Evolutionary conservation across 2,113 vertebrate species (phyloP).

Genomic region (Erpornis zantholeuca): DNA sequence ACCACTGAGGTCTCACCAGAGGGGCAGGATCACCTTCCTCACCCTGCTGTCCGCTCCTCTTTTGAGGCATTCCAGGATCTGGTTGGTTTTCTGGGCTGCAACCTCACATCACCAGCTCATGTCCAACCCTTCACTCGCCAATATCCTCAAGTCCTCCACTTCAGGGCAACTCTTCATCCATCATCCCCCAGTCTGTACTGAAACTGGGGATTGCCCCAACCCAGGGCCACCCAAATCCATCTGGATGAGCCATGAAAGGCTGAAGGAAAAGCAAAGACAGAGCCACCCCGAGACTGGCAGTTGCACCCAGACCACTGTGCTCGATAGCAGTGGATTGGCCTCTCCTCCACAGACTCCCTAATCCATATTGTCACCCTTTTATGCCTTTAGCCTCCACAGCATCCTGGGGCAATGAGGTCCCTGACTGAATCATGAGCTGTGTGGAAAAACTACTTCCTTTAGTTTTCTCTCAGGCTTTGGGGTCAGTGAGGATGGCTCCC

Average conservation of each 20-base stretch:
- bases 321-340: neutral
- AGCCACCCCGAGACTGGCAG: neutral
- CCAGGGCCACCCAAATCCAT: neutral
- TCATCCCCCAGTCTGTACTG: neutral
- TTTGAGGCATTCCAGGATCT: neutral
- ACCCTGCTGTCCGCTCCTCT: neutral
- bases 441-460: conserved; percentile 51
- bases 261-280: neutral
- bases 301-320: neutral
- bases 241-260: neutral
- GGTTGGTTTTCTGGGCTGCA: neutral
- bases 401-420: conserved; percentile 19
- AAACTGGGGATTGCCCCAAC: rapidly evolving
- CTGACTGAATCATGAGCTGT: neutral
- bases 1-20: neutral
- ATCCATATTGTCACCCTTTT: conserved; percentile 11
- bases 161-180: neutral
- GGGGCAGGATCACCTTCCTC: neutral
- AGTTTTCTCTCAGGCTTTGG: conserved; percentile 1
- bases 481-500: neutral
- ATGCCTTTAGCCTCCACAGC: neutral
- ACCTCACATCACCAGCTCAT: neutral
- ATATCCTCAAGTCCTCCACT: neutral
- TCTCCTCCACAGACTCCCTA: neutral
- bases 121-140: neutral